These are phyloP conservation scores for Drosophila atripex DNA, from an alignment of 2,888 invertebrate genomes.

Conservation along the genomic window DNA sequence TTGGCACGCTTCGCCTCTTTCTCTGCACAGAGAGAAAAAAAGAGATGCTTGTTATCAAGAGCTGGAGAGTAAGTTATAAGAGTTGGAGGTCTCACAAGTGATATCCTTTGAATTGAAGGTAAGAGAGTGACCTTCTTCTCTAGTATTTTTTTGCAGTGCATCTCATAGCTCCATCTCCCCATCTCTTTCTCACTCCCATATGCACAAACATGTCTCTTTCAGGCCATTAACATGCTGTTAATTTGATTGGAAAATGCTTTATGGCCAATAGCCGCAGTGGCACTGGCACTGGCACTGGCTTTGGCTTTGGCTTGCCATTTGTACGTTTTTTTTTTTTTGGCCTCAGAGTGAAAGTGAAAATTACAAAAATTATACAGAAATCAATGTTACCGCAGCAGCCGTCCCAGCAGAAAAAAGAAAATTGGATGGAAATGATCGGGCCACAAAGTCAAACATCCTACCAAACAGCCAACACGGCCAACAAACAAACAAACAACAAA, in stretches of 20 bases:
- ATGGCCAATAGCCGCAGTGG: conserved; percentile 48
- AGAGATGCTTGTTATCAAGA: too few species aligned
- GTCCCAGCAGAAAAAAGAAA: conserved; percentile 30
- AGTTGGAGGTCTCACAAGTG: too few species aligned
- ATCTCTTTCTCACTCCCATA: conserved; percentile 41
- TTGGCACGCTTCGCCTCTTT: conserved; percentile 55
- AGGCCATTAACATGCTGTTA: conserved; percentile 73
- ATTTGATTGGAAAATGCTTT: conserved; percentile 77
- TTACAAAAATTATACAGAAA: conserved; percentile 76
- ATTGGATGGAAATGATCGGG: conserved; percentile 30
- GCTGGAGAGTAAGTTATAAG: too few species aligned
- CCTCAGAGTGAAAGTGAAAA: conserved; percentile 79
- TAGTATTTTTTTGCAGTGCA: background rate
- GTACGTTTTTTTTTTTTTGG: conserved; percentile 39
- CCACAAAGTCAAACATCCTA: conserved; percentile 8
- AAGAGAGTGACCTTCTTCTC: background rate
- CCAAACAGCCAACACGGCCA: conserved; percentile 33
- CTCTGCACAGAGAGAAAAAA: background rate
- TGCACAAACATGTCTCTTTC: conserved; percentile 13
- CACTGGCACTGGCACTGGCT: conserved; percentile 11
- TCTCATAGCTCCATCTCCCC: conserved; percentile 11
- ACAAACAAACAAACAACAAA: conserved; percentile 35
- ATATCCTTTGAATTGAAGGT: too few species aligned
- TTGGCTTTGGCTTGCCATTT: conserved; percentile 55
- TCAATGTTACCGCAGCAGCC: conserved; percentile 54